Conservation (phyloP, 2,797 vertebrate species). For the Oreortyx pictus region DNA sequence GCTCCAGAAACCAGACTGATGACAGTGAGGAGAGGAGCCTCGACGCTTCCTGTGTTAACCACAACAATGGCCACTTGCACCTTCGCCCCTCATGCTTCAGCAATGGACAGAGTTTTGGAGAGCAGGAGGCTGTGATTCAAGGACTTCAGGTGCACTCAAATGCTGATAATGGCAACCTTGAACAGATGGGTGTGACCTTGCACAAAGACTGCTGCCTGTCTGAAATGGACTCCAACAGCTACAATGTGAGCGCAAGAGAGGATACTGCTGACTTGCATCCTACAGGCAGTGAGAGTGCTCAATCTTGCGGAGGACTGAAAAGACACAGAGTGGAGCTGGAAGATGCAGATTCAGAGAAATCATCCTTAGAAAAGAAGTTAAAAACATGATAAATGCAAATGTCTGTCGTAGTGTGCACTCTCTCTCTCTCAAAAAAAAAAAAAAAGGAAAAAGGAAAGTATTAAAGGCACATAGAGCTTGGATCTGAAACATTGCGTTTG, state of each 20-base stretch:
- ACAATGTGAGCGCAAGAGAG: constrained; percentile 73
- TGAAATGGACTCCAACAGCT: constrained; percentile 86
- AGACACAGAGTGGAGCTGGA: constrained; percentile 83
- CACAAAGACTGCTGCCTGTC: constrained; percentile 80
- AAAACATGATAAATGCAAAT: constrained; percentile 87
- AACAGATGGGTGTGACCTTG: constrained; percentile 71
- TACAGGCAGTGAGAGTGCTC: constrained; percentile 68
- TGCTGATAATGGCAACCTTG: constrained; percentile 71
- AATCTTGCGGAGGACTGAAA: constrained; percentile 80
- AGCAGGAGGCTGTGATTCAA: constrained; percentile 63
- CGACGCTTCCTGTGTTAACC: constrained; percentile 78
- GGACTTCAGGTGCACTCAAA: constrained; percentile 75
- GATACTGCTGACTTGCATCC: constrained; percentile 71
- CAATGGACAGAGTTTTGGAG: constrained; percentile 85
- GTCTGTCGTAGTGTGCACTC: constrained; percentile 60
- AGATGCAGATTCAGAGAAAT: constrained; percentile 85
- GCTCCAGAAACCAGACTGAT: constrained; percentile 78
- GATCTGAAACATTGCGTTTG: constrained; percentile 77
- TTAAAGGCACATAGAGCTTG: constrained; percentile 81
- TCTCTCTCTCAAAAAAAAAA: constrained; percentile 31
- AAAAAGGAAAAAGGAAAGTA: constrained; percentile 70
- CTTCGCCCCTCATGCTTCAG: constrained; percentile 76
- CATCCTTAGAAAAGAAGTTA: constrained; percentile 92
- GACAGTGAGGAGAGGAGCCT: constrained; percentile 78
- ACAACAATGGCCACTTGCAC: constrained; percentile 83